These are phyloP conservation scores for Phocoena sinus DNA, from an alignment of 2,113 vertebrate species.

Conservation along the genomic window DNA sequence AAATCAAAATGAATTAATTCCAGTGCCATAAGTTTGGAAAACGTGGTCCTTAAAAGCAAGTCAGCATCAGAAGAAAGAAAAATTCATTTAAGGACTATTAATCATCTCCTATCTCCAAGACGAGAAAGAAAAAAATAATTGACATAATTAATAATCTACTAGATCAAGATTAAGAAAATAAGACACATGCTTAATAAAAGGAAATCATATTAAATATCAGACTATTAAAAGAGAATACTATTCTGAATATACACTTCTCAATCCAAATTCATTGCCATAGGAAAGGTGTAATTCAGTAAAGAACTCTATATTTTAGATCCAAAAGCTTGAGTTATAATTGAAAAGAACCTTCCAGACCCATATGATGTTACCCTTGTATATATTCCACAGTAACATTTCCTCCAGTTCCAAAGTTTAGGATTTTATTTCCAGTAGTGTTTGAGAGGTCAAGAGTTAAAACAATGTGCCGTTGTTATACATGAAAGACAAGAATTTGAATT, in stretches of 20 bases:
- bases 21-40: not conserved
- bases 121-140: not conserved
- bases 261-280: not conserved
- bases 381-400: not conserved
- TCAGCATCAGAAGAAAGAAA: not conserved
- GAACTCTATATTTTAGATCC: not conserved
- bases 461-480: not conserved
- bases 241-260: not conserved
- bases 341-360: not conserved
- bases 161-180: not conserved
- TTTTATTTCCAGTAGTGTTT: slow-evolving; percentile 14
- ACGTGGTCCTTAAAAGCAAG: not conserved
- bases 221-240: not conserved
- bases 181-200: not conserved
- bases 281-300: not conserved
- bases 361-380: not conserved
- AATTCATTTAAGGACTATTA: not conserved
- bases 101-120: not conserved
- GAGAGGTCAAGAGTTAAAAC: not conserved
- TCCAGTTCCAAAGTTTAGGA: not conserved
- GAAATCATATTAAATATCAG: not conserved
- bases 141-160: not conserved
- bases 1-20: not conserved
- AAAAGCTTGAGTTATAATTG: not conserved
- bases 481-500: not conserved